phyloP scores from a whole-genome alignment of 2,888 invertebrate genomes.

The Cryptocephalus primarius region DNA sequence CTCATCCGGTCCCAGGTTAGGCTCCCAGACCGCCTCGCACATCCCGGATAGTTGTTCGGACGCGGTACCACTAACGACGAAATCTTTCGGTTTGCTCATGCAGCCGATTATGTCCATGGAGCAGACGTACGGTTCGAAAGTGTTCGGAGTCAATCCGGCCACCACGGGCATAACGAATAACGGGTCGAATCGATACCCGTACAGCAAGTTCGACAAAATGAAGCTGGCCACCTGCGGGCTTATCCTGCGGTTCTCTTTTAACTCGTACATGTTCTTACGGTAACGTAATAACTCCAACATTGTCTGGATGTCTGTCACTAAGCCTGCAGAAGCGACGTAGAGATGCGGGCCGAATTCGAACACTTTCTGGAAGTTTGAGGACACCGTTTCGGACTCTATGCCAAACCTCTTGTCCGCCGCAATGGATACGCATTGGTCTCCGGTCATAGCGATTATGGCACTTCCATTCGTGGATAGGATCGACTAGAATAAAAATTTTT shows the following conservation, averaged over 20 bases:
- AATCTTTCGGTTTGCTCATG: conserved; percentile 82
- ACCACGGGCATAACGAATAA: conserved; percentile 96
- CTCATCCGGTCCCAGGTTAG: conserved; percentile 80
- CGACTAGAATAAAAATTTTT: no score
- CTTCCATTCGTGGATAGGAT: conserved; percentile 87
- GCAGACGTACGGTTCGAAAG: conserved; percentile 78
- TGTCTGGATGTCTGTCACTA: conserved; percentile 93
- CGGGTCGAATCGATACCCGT: conserved; percentile 94
- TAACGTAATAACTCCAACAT: conserved; percentile 85
- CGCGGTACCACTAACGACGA: conserved; percentile 95
- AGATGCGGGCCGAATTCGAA: conserved; percentile 86
- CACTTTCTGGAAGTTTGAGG: conserved; percentile 86
- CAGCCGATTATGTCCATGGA: conserved; percentile 95
- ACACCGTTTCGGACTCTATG: conserved; percentile 86
- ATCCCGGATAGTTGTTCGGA: conserved; percentile 82
- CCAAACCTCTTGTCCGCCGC: conserved; percentile 92
- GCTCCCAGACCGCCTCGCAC: conserved; percentile 95
- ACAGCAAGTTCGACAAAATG: conserved; percentile 90
- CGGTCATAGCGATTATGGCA: conserved; percentile 94
- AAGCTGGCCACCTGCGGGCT: conserved; percentile 83
- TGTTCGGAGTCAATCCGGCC: conserved; percentile 81
- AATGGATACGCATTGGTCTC: conserved; percentile 95
- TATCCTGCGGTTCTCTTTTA: conserved; percentile 86
- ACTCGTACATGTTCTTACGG: conserved; percentile 84
- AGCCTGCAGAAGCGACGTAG: conserved; percentile 85